phyloP scores from a whole-genome alignment of 2,113 vertebrate genomes.

The Thunnus maccoyii region DNA sequence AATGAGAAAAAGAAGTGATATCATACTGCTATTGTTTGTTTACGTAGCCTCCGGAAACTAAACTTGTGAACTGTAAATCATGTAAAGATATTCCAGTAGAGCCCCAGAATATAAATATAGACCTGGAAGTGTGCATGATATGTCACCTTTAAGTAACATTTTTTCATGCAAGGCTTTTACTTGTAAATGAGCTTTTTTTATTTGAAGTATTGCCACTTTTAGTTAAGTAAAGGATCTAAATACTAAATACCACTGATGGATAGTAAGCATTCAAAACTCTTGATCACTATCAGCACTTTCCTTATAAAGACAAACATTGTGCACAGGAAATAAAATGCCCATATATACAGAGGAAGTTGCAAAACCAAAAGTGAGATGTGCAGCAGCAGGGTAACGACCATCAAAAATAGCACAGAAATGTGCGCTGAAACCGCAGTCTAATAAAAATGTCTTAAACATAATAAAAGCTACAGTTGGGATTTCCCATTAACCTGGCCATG shows the following conservation, averaged over 20 bases:
- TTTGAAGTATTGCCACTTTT: neutral
- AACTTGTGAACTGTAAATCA: too few relatives aligned
- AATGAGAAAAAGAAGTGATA: too few relatives aligned
- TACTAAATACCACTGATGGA: neutral
- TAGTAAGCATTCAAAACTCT: neutral
- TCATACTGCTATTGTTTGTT: too few relatives aligned
- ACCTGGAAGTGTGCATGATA: too few relatives aligned
- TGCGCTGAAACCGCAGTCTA: slow-evolving; percentile 61
- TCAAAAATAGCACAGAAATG: slow-evolving; percentile 45
- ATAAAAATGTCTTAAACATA: slow-evolving; percentile 61
- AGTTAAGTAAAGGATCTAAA: neutral
- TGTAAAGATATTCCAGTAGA: too few relatives aligned
- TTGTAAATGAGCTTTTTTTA: neutral
- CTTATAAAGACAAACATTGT: slow-evolving; percentile 20
- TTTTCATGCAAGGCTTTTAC: neutral
- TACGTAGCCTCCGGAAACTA: too few relatives aligned
- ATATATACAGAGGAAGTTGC: slow-evolving; percentile 37
- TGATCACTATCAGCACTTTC: neutral
- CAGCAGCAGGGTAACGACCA: slow-evolving; percentile 10
- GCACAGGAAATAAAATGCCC: slow-evolving; percentile 15
- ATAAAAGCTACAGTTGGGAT: slow-evolving; percentile 60
- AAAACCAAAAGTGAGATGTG: slow-evolving; percentile 26
- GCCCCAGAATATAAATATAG: too few relatives aligned
- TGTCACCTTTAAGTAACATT: too few relatives aligned
- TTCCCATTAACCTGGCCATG: slow-evolving; percentile 60